Conservation (phyloP, 1,140 invertebrate genomes). For the Drosophila triauraria region DNA sequence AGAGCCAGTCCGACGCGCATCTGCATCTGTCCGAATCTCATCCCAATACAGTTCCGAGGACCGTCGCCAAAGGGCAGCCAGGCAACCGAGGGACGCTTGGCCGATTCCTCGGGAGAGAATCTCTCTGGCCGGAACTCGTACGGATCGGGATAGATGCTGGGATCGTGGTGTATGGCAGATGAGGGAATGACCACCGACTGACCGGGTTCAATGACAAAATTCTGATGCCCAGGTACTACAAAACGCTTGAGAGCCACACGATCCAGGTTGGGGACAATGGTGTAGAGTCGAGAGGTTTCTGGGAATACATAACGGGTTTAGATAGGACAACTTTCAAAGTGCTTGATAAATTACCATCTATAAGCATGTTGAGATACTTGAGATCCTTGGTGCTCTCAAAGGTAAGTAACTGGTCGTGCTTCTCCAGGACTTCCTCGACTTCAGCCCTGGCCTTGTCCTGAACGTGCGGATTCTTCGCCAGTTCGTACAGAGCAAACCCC, state of each 20-base stretch:
- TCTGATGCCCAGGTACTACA: slow-evolving; percentile 86
- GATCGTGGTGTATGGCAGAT: slow-evolving; percentile 87
- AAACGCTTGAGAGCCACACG: slow-evolving; percentile 87
- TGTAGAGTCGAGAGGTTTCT: slow-evolving; percentile 89
- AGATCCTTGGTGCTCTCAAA: slow-evolving; percentile 86
- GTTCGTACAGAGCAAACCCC: slow-evolving; percentile 86
- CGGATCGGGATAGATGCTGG: slow-evolving; percentile 86
- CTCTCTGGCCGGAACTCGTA: slow-evolving; percentile 87
- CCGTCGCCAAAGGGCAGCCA: slow-evolving; percentile 89
- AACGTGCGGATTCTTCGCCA: slow-evolving; percentile 87
- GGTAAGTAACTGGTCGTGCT: slow-evolving; percentile 85
- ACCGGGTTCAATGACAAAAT: slow-evolving; percentile 87
- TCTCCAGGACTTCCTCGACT: slow-evolving; percentile 85
- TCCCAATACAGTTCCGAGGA: slow-evolving; percentile 86
- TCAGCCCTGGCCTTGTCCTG: slow-evolving; percentile 88
- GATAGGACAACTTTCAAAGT: rapidly evolving
- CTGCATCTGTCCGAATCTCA: slow-evolving; percentile 85
- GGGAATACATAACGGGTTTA: background rate
- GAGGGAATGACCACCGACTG: slow-evolving; percentile 88
- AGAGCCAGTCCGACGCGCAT: slow-evolving; percentile 80
- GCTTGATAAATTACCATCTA: slow-evolving; percentile 26
- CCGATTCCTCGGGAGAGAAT: slow-evolving; percentile 85
- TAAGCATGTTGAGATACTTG: slow-evolving; percentile 86
- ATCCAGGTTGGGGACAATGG: slow-evolving; percentile 87
- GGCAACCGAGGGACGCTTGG: slow-evolving; percentile 78